phyloP scores from a whole-genome alignment of 2,888 invertebrate genomes.

The Machimus rusticus region DNA sequence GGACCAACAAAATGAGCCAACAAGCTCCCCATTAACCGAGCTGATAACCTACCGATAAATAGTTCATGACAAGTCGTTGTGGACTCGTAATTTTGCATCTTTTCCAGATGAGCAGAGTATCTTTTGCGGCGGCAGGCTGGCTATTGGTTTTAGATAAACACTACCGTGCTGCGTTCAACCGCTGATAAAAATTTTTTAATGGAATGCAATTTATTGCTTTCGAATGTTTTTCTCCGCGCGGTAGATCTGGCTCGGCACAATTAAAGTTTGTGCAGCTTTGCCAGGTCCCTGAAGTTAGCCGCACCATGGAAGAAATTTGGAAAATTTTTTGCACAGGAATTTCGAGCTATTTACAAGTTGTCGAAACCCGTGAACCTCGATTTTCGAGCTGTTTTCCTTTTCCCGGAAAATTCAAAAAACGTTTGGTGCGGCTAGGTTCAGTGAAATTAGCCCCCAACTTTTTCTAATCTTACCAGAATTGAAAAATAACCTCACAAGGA shows the following conservation, averaged over 20 bases:
- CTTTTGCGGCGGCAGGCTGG: not conserved
- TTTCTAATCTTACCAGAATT: no score
- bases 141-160: slow-evolving; percentile 17
- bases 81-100: slow-evolving; percentile 34
- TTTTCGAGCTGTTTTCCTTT: no score
- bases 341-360: no score
- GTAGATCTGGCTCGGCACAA: not conserved
- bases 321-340: no score
- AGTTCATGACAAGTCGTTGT: slow-evolving; percentile 34
- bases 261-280: not conserved
- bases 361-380: no score
- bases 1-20: slow-evolving; percentile 31
- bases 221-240: not conserved
- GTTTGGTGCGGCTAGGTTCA: no score
- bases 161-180: not conserved
- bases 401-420: no score
- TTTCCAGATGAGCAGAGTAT: slow-evolving; percentile 26
- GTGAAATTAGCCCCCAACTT: no score
- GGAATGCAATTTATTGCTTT: not conserved
- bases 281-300: no score
- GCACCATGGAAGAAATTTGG: no score
- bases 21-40: slow-evolving; percentile 11
- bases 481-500: no score
- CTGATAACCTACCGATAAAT: slow-evolving; percentile 30
- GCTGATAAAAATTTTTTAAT: not conserved